These are phyloP conservation scores for Tautogolabrus adspersus DNA, from an alignment of 2,113 vertebrate species.

Conservation along the genomic window DNA sequence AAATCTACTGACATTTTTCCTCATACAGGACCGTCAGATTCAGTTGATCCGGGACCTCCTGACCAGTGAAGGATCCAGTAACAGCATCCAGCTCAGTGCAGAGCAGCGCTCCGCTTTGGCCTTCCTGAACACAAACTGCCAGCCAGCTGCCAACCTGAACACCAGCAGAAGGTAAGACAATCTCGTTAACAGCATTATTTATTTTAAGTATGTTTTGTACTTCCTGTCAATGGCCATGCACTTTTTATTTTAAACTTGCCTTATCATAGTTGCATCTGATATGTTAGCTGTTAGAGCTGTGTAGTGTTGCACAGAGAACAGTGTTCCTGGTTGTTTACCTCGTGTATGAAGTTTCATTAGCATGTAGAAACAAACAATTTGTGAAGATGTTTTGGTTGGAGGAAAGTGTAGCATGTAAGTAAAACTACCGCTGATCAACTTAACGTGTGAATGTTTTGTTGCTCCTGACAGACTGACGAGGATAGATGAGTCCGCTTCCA, in stretches of 20 bases:
- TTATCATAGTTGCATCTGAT: background rate
- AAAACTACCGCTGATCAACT: background rate
- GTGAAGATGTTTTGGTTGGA: background rate
- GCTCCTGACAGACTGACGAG: constrained; percentile 83
- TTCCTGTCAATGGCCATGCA: background rate
- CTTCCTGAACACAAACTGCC: constrained; percentile 91
- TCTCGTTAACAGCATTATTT: background rate
- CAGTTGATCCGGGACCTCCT: constrained; percentile 96
- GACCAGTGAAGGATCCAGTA: constrained; percentile 90
- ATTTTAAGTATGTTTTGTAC: background rate
- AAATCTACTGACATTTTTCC: too few species aligned
- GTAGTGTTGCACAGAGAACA: background rate
- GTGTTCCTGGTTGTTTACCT: background rate
- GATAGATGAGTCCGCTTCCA: constrained; percentile 97
- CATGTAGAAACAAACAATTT: background rate
- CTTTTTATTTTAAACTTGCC: background rate
- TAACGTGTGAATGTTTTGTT: background rate
- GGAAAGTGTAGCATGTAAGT: background rate
- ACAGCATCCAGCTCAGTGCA: constrained; percentile 95
- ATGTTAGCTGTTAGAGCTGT: background rate
- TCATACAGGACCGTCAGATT: constrained; percentile 92
- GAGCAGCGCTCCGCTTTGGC: constrained; percentile 95
- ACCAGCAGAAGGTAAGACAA: constrained; percentile 88
- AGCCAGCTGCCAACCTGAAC: constrained; percentile 69
- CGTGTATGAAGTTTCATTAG: background rate